These are phyloP conservation scores for Ellobium chinense DNA, from an alignment of 2,888 invertebrate genomes.

Conservation along the genomic window DNA sequence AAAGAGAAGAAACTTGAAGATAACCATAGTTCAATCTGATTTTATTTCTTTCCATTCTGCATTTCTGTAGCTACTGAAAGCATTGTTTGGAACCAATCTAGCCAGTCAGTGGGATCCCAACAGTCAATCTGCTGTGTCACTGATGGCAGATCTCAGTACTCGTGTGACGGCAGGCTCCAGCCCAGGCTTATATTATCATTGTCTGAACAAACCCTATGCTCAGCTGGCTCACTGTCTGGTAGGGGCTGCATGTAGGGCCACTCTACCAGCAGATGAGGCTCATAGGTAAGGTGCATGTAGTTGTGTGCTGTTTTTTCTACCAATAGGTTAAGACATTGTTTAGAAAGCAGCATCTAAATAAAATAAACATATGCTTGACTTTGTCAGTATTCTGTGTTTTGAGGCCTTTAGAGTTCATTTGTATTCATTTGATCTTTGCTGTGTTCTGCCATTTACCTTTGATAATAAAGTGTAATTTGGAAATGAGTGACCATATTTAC, in stretches of 20 bases:
- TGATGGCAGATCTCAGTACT: conserved; percentile 68
- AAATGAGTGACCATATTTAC: no score
- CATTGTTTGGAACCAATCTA: conserved; percentile 88
- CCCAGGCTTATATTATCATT: conserved; percentile 78
- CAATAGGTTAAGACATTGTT: neutral
- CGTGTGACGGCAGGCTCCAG: conserved; percentile 64
- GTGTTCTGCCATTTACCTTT: no score
- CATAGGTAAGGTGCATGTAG: conserved; percentile 57
- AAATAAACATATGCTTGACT: no score
- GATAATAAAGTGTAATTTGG: no score
- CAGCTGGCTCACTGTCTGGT: conserved; percentile 79
- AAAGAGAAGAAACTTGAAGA: no score
- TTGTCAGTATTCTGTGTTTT: no score
- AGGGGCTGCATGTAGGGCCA: conserved; percentile 70
- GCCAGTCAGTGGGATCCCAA: conserved; percentile 77
- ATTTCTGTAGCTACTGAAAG: conserved; percentile 82
- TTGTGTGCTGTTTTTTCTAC: neutral
- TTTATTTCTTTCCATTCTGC: neutral
- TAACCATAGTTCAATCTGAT: neutral
- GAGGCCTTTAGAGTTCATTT: no score
- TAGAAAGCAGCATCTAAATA: no score
- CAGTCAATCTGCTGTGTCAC: conserved; percentile 53
- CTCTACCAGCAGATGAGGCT: conserved; percentile 67
- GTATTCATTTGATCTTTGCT: no score
- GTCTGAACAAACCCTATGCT: conserved; percentile 78